Evolutionary conservation across 2,113 vertebrate genomes (phyloP), one percentile per base, ranked within the genome.

Genomic region (Colistium nudipinnis): DNA sequence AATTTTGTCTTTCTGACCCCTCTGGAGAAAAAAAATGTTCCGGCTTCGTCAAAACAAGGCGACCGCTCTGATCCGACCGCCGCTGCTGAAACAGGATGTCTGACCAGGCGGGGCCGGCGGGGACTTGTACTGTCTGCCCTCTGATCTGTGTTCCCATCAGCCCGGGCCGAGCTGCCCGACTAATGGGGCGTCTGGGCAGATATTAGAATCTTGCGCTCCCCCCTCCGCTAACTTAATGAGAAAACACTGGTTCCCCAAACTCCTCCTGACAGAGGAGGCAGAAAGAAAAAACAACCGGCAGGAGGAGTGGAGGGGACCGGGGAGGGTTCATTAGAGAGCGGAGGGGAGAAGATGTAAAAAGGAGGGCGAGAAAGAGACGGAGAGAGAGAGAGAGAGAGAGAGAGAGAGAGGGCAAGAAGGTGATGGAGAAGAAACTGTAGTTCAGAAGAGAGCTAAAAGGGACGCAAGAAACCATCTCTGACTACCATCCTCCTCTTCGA

Each of bases 151-250:
- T 87, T 84, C 75, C 80, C 86, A 83, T 88, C 79, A 84, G 74
- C 57, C n/a, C 62, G 69, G 74, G 75, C 74, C 84, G 78, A 81
- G 87, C 80, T 87, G 79, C 79, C 69, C 62, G 67, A 82, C 85
- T 89, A 91, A 92, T 88, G 81, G n/a, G 88, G 82, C 81, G 87
- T 91, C 78, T 90, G 86, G 80, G 79, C 80, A 81, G 81, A 84
- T 76, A 81, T 84, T 80, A 85, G 49, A 81, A 57, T 67, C 77
- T 55, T 78, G 77, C 49, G 62, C 48, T 43, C 62, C 24, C 59
- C 68, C 71, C 36, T 69, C 57, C 22, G 49, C 75, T 72, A 86
- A 79, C 69, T 71, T 88, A 88, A 90, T 84, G 83, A 90, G 82
- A 84, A 83, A 83, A 83, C 79, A 82, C 80, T 71, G 62, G 76